Percentiles rank a stretch among this genome's conserved stretches.
phyloP scores from a whole-genome alignment of 2,113 vertebrate species.

The Chloroceryle aenea region DNA sequence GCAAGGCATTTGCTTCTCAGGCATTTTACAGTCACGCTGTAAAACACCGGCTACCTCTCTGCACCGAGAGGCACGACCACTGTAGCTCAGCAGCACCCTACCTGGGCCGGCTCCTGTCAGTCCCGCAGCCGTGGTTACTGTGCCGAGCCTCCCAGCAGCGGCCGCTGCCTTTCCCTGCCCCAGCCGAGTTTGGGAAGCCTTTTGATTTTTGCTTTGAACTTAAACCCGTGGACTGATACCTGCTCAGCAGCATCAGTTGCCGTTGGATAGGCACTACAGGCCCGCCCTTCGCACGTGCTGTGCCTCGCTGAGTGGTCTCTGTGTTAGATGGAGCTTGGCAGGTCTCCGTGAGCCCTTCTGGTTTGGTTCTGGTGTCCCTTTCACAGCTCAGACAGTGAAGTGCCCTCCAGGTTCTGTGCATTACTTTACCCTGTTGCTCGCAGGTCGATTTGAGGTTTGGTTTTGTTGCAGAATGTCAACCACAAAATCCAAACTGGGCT shows the following conservation, averaged over 20 bases:
- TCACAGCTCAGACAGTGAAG: background rate
- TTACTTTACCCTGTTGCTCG: background rate
- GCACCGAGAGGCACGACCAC: background rate
- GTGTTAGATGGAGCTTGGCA: background rate
- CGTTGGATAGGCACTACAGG: fast-evolving
- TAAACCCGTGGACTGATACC: background rate
- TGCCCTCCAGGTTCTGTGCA: background rate
- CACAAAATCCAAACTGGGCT: background rate
- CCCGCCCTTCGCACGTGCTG: background rate
- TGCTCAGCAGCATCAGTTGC: background rate
- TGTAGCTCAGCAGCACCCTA: background rate
- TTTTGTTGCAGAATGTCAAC: conserved; percentile 19
- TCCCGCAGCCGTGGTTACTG: background rate
- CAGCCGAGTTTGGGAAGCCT: background rate
- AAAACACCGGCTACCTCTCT: background rate
- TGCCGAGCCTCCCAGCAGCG: background rate
- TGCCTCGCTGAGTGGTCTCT: background rate
- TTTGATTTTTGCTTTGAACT: background rate
- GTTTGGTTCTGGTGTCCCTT: background rate
- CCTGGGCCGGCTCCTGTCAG: background rate
- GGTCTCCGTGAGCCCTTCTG: background rate
- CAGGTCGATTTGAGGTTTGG: conserved; percentile 21
- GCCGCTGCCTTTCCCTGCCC: background rate
- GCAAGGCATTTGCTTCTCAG: conserved; percentile 32
- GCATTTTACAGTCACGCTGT: background rate